A percentile compares a stretch with the other conserved stretches of the same genome.
phyloP scores from a whole-genome alignment of 2,113 vertebrate genomes.

The Indicator indicator region DNA sequence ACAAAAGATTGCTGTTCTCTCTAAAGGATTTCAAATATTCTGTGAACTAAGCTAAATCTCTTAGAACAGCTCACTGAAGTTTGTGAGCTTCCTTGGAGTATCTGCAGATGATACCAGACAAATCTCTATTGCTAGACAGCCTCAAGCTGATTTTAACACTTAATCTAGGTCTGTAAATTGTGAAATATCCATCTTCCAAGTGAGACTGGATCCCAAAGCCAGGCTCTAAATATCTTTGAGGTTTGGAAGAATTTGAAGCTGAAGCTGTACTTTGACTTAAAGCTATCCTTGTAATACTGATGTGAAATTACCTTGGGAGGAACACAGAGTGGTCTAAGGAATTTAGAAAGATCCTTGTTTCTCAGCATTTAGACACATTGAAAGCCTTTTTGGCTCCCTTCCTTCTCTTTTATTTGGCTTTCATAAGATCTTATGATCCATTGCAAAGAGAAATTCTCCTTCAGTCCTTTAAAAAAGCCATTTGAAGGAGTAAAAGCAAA shows the following conservation, averaged over 20 bases:
- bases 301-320: neutral
- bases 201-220: neutral
- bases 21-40: neutral
- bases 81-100: neutral
- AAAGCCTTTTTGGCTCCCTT: conserved; percentile 19
- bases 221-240: neutral
- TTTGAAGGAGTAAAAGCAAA: conserved; percentile 18
- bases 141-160: neutral
- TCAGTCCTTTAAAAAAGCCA: neutral
- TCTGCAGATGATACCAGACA: neutral
- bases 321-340: neutral
- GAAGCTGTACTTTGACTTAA: neutral
- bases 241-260: neutral
- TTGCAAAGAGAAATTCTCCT: neutral
- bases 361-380: neutral
- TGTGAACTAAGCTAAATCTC: neutral
- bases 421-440: neutral
- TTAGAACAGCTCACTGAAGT: neutral
- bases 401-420: neutral
- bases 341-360: conserved; percentile 17
- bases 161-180: neutral
- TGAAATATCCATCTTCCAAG: neutral
- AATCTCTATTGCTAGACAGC: neutral
- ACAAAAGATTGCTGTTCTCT: neutral
- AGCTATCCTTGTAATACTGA: neutral